Evolutionary conservation across 2,888 invertebrate genomes (phyloP), one percentile per base, ranked within the genome.

Genomic region (Diabrotica balteata): DNA sequence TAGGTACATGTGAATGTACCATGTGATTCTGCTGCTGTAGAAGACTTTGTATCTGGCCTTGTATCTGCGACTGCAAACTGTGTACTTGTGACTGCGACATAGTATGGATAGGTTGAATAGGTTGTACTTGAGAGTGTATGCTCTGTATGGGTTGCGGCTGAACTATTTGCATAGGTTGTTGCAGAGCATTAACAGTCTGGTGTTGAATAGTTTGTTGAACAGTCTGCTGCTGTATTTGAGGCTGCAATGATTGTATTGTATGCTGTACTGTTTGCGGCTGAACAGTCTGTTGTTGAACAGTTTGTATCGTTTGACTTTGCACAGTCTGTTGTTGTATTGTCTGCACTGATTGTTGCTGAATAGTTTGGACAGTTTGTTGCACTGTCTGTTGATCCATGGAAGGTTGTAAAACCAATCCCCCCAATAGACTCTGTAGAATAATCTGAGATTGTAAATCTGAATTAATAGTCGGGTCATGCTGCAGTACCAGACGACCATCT

Each of bases 401-500:
- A 4, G 84, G 84, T 66, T 84, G 84, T 47, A 84, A 68, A 3
- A 84, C 83, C 32, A 84, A 71, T 6, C 83, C 82, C 11, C 82
- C 81, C 60, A 85, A 80, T 42, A 85, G 76, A 67, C 83, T 83
- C 72, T 85, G 85, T 8, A 85, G 71, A n/a, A 85, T 78, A 52
- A 85, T 73, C 72, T 85, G 85, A 10, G 83, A 83, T 71, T 84
- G 83, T 11, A 84, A 80, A 76, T 88, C 88, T 72, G 88, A 88
- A 57, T 87, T 87, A 52, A 86, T 79, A 63, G 86, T 87, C 4
- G 89, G 88, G 72, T 90, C 89, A 75, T 90, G 91, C 54, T 90
- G 90, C 60, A 91, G 80, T 52, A 91, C 86, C 54, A 91, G 84
- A 42, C 90, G 84, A 8, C 91, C 91, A 74, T 91, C 90, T 79